These are phyloP conservation scores for Brachyrhaphis roseni DNA, from an alignment of 2,797 vertebrate species.

Conservation along the genomic window DNA sequence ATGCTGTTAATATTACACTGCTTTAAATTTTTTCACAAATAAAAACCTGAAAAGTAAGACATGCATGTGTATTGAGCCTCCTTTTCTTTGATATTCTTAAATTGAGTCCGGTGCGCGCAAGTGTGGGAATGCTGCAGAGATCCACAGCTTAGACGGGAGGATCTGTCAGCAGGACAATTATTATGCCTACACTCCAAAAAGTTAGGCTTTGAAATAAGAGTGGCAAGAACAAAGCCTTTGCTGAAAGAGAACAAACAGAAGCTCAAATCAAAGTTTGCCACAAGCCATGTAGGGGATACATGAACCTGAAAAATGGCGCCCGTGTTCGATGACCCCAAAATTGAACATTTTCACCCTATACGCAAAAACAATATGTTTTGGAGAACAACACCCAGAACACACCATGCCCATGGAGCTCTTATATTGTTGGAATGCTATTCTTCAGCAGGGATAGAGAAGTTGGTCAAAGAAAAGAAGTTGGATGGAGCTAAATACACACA, in stretches of 20 bases:
- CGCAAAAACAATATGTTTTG: neutral
- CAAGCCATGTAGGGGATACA: neutral
- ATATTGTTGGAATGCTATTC: neutral
- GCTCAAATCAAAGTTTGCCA: neutral
- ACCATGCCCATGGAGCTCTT: neutral
- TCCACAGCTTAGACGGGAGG: conserved; percentile 2
- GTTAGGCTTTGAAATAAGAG: neutral
- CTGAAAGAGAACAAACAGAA: neutral
- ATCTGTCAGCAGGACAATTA: neutral
- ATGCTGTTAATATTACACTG: neutral
- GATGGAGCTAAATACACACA: neutral
- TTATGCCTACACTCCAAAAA: neutral
- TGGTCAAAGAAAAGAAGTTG: neutral
- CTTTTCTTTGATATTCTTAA: neutral
- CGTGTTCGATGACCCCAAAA: neutral
- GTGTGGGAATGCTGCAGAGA: neutral
- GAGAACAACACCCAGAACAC: neutral
- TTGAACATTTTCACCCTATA: neutral
- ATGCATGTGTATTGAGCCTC: neutral
- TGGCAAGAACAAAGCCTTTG: neutral
- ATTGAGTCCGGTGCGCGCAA: neutral
- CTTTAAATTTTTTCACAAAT: neutral
- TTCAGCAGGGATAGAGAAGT: neutral
- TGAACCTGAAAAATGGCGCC: neutral
- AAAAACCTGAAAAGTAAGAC: neutral